These are phyloP conservation scores for Podarcis siculus DNA, from an alignment of 2,797 vertebrate genomes.

Conservation along the genomic window DNA sequence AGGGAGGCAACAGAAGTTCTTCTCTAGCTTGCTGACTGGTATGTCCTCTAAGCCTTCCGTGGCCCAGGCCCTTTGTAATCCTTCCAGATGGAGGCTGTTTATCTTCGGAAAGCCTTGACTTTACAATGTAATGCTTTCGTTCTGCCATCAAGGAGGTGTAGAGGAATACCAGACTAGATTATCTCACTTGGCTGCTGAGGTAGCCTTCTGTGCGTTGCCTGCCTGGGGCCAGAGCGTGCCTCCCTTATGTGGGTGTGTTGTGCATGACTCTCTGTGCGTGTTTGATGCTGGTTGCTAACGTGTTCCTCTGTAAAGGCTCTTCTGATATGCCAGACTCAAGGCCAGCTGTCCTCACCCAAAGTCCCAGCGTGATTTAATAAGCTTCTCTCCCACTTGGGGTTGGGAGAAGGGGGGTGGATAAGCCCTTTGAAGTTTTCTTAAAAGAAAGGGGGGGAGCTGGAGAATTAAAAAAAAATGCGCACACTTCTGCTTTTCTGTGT, in stretches of 20 bases:
- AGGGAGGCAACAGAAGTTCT: background rate
- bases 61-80: background rate
- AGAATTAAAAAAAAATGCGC: background rate
- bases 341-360: constrained; percentile 45
- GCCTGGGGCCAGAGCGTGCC: background rate
- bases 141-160: constrained; percentile 26
- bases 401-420: background rate
- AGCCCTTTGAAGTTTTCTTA: constrained; percentile 51
- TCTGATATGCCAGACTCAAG: constrained; percentile 19
- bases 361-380: constrained; percentile 11
- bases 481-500: background rate
- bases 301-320: background rate
- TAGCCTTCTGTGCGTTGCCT: accelerated
- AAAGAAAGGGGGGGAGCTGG: background rate
- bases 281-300: constrained; percentile 38
- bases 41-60: background rate
- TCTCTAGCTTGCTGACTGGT: background rate
- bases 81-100: constrained; percentile 12
- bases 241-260: no score
- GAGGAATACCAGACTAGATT: background rate
- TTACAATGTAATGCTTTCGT: background rate
- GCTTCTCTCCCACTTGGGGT: constrained; percentile 32
- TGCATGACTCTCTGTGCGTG: no score
- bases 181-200: background rate
- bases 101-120: background rate